Evolutionary conservation across 2,113 vertebrate genomes (phyloP).

Genomic region (Leucopsar rothschildi): DNA sequence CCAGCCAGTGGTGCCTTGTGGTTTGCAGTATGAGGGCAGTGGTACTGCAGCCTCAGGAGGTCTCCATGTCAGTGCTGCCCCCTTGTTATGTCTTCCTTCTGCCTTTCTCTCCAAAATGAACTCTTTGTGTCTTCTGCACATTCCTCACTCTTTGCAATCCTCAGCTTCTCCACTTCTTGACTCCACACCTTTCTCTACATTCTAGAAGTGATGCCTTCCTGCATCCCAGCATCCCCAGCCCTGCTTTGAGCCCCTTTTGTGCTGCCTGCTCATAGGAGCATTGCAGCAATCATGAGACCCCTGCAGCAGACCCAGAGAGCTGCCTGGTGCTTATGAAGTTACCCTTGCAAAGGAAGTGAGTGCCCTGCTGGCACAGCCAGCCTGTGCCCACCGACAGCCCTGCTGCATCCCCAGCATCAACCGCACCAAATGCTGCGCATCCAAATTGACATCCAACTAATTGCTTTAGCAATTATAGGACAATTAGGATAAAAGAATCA

Average conservation of each 20-base stretch:
- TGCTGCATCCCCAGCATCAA: neutral
- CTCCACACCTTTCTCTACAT: neutral
- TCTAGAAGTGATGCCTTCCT: neutral
- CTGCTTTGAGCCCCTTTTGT: neutral
- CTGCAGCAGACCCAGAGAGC: neutral
- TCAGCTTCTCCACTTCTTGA: neutral
- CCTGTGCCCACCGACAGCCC: neutral
- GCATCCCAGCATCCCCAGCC: neutral
- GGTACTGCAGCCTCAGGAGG: neutral
- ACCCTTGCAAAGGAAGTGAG: neutral
- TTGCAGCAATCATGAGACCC: neutral
- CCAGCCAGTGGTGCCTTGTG: accelerated
- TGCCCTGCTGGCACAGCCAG: neutral
- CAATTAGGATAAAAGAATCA: slow-evolving; percentile 61
- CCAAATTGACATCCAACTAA: slow-evolving; percentile 34
- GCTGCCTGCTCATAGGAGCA: neutral
- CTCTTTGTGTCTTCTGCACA: neutral
- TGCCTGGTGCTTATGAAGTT: neutral
- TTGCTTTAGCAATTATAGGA: slow-evolving; percentile 61
- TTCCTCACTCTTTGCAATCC: neutral
- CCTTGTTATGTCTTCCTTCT: neutral
- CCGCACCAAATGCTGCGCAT: neutral
- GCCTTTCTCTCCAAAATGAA: neutral
- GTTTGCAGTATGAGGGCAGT: accelerated
- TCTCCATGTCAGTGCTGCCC: accelerated